These are phyloP conservation scores for Rotaria sp. DNA, from an alignment of 2,888 invertebrate genomes.

Conservation along the genomic window DNA sequence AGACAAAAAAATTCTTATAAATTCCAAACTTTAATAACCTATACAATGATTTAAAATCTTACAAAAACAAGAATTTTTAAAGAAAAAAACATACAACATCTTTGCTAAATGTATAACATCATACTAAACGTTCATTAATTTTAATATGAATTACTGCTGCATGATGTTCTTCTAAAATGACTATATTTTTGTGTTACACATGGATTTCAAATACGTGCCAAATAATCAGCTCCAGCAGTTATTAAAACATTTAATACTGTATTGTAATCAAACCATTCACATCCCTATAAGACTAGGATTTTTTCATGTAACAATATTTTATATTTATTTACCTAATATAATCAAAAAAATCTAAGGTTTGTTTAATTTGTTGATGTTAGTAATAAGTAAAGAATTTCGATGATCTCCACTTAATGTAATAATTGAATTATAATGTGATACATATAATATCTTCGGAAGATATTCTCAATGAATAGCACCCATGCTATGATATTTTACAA, in stretches of 20 bases:
- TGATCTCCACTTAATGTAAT: constrained; percentile 50
- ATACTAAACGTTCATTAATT: constrained; percentile 49
- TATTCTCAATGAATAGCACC: constrained; percentile 48
- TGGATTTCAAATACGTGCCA: constrained; percentile 54
- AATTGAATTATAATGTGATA: constrained; percentile 51
- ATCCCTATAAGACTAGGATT: constrained; percentile 42
- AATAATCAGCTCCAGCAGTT: constrained; percentile 52
- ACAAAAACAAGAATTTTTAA: neutral
- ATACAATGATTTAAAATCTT: neutral
- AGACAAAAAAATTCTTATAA: constrained; percentile 52
- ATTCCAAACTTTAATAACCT: constrained; percentile 55
- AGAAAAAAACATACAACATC: constrained; percentile 50
- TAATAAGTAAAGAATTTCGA: constrained; percentile 49
- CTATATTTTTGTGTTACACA: constrained; percentile 53
- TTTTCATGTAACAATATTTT: too few relatives aligned
- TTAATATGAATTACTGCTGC: constrained; percentile 51
- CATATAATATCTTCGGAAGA: constrained; percentile 49
- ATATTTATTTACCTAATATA: constrained; percentile 48
- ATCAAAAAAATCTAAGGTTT: constrained; percentile 51
- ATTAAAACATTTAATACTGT: constrained; percentile 51
- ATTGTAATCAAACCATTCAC: constrained; percentile 53
- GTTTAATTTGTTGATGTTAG: constrained; percentile 49
- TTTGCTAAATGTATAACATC: constrained; percentile 53
- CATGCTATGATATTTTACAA: constrained; percentile 46
- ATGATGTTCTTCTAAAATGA: constrained; percentile 51